Conservation (phyloP, 2,113 vertebrate genomes). For the Nesogale talazaci region DNA sequence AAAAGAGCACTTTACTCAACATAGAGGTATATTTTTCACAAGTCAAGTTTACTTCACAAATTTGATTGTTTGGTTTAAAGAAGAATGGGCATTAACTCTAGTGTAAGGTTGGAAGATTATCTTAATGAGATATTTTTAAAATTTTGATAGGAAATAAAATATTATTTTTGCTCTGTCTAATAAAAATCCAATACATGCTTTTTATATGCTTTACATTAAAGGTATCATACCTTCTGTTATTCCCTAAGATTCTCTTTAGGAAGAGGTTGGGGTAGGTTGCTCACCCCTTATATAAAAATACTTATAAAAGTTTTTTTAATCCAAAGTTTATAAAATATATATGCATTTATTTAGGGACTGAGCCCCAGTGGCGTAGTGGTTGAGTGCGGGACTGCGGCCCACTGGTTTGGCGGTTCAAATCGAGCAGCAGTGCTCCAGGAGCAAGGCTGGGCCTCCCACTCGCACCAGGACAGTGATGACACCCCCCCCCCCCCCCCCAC, state of each 20-base stretch:
- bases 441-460: no score
- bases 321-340: no score
- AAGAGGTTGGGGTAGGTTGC: background rate
- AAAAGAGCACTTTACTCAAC: background rate
- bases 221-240: background rate
- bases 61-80: background rate
- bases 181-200: slow-evolving; percentile 48
- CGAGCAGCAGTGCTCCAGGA: no score
- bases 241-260: slow-evolving; percentile 27
- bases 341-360: no score
- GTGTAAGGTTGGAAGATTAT: background rate
- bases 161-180: slow-evolving; percentile 22
- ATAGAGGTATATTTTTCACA: background rate
- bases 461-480: no score
- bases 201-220: background rate
- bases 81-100: background rate
- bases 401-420: no score
- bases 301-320: background rate
- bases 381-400: no score
- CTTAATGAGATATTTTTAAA: background rate
- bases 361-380: no score
- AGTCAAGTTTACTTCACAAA: background rate
- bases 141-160: slow-evolving; percentile 25
- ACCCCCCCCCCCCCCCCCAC: no score
- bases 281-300: background rate